Evolutionary conservation across 2,888 invertebrate species (phyloP).

Genomic region (Watsonalla cultraria): DNA sequence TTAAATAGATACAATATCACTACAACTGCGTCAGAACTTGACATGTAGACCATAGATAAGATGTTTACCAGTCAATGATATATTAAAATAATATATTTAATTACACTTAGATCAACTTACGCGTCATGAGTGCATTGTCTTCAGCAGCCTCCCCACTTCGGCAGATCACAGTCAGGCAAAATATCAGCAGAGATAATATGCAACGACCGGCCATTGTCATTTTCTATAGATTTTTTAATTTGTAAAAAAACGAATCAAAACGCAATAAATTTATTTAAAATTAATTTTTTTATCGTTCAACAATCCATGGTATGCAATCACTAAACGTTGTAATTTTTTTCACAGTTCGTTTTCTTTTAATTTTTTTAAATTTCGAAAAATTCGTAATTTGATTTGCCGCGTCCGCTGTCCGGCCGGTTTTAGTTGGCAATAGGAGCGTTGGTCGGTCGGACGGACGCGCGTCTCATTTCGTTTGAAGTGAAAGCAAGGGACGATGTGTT

Average conservation of each 20-base stretch:
- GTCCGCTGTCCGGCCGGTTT: slow-evolving; percentile 52
- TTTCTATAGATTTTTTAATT: slow-evolving; percentile 17
- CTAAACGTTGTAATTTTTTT: slow-evolving; percentile 21
- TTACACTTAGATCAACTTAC: slow-evolving; percentile 45
- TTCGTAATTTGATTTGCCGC: slow-evolving; percentile 44
- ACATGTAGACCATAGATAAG: background rate
- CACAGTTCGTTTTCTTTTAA: slow-evolving; percentile 12
- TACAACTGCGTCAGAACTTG: background rate
- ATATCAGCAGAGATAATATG: slow-evolving; percentile 50
- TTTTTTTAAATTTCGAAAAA: slow-evolving; percentile 15
- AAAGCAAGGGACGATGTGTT: slow-evolving; percentile 70
- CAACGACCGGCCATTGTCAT: slow-evolving; percentile 54
- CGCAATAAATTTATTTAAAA: slow-evolving; percentile 12
- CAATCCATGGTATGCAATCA: slow-evolving; percentile 26
- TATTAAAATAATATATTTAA: background rate
- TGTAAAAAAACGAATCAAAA: slow-evolving; percentile 18
- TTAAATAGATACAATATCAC: background rate
- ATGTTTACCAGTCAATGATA: background rate
- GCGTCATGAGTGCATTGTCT: slow-evolving; percentile 44
- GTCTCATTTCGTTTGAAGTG: slow-evolving; percentile 71
- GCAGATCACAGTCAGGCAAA: slow-evolving; percentile 54
- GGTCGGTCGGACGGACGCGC: slow-evolving; percentile 47
- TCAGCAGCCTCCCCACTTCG: slow-evolving; percentile 58
- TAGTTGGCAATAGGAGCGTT: slow-evolving; percentile 49
- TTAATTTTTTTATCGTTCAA: slow-evolving; percentile 9